phyloP scores from a whole-genome alignment of 1,140 invertebrate species.

The Eufriesea mexicana region DNA sequence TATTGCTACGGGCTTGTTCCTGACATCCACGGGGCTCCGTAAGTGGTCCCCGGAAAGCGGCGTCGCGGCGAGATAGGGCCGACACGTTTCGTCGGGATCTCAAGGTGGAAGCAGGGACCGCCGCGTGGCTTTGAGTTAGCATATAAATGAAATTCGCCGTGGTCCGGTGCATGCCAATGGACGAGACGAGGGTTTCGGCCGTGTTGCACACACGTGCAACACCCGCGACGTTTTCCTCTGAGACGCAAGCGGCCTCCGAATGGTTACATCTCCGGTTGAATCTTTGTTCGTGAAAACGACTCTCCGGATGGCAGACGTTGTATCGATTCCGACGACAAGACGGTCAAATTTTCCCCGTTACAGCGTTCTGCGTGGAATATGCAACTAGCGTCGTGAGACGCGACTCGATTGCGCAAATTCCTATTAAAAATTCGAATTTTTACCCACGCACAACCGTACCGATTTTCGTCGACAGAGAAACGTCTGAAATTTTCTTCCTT shows the following conservation, averaged over 20 bases:
- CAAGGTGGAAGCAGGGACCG: constrained; percentile 61
- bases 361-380: too few species aligned
- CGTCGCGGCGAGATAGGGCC: constrained; percentile 13
- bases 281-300: constrained; percentile 12
- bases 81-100: constrained; percentile 65
- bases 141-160: constrained; percentile 69
- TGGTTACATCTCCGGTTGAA: constrained; percentile 12
- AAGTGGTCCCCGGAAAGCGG: constrained; percentile 29
- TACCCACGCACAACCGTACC: too few species aligned
- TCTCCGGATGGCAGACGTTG: neutral
- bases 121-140: constrained; percentile 63
- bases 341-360: neutral
- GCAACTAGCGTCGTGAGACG: too few species aligned
- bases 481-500: too few species aligned
- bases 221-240: constrained; percentile 10
- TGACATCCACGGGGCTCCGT: neutral
- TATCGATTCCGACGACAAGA: neutral
- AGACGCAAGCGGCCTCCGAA: constrained; percentile 21
- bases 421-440: too few species aligned
- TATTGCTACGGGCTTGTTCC: neutral
- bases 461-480: too few species aligned
- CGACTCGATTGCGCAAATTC: too few species aligned
- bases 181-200: constrained; percentile 25
- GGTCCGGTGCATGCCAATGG: constrained; percentile 65
- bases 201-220: constrained; percentile 24